Base-by-base conservation (phyloP, 2,113 vertebrate species). In the Progne subis region DNA sequence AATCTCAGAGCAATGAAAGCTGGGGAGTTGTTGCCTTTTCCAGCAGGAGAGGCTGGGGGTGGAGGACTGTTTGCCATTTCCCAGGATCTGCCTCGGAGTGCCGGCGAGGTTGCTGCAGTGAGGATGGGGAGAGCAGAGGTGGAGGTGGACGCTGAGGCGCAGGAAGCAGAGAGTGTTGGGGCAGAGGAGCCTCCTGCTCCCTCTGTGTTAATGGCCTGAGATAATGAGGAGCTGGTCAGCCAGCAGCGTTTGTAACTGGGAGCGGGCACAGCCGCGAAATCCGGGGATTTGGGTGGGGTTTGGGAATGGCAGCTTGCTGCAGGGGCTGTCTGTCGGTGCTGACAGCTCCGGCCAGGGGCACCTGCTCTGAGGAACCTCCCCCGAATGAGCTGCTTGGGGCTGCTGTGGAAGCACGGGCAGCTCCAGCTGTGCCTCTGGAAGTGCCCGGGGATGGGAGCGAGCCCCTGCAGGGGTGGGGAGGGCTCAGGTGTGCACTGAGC, bases 401-500 rank as follows among this genome's bases (percentile, higher is more conserved):
- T n/a, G 7, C 39, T 32, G 32, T 5, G 85, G 32, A 10, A 43
- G 39, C 26, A 3, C 1, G 0, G 3, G 12, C 7, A 52, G 10
- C 68, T 76, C 9, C 1, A 19, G 57, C 57, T 25, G 7, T 53
- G 74, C 74, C 1, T 0, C 7, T 29, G 17, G 74, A 32, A 6
- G 39, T 1, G 0, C n/a, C 1, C 1, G 8, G 80, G 55, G 50
- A 16, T 3, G 12, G 29, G 60, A 23, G 14, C 0, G 77, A 67
- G 5, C 28, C 37, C 13, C 24, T 65, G 50, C 69, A 55, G 82
- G 41, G 37, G 37, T 37, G 37, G 2, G 10, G 20, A 26, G 71
- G 72, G 37, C 16, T 46, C 72, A 39, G 34, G 60, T 9, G 71
- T 3, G 67, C 41, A 14, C 49, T 5, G 41, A 2, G 56, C 67